Conservation (phyloP, 2,888 invertebrate species). For the Tupiocoris notatus region DNA sequence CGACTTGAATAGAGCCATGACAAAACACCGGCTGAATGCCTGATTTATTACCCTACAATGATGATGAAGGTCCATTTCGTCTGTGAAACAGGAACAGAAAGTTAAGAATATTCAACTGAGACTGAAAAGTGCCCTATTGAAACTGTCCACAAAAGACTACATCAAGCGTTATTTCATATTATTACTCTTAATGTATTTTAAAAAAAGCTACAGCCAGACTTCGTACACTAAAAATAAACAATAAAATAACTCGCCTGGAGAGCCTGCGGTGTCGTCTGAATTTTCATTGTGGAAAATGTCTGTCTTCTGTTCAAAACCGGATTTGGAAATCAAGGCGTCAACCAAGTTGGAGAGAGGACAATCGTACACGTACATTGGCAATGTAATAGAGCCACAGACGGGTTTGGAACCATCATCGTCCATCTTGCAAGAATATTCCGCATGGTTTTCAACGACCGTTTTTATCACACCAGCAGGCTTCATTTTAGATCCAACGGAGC, state of each 20-base stretch:
- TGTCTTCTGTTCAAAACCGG: constrained; percentile 51
- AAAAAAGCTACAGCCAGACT: too few relatives aligned
- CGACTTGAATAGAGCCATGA: constrained; percentile 62
- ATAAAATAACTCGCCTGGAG: constrained; percentile 6
- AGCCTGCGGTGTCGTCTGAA: not conserved
- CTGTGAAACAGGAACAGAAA: constrained; percentile 12
- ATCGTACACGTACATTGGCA: constrained; percentile 69
- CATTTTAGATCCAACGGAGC: constrained; percentile 50
- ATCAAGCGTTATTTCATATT: too few relatives aligned
- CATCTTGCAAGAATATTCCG: constrained; percentile 15
- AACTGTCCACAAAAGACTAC: too few relatives aligned
- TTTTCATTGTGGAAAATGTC: constrained; percentile 56
- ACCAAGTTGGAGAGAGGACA: constrained; percentile 63
- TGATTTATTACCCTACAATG: constrained; percentile 62
- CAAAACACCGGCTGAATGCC: constrained; percentile 61
- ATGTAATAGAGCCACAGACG: constrained; percentile 53
- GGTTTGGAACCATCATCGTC: constrained; percentile 32
- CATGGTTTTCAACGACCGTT: constrained; percentile 44
- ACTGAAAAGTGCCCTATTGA: too few relatives aligned
- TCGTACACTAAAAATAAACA: too few relatives aligned
- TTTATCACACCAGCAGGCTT: constrained; percentile 46
- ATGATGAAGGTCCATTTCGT: constrained; percentile 57
- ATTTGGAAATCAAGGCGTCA: constrained; percentile 58
- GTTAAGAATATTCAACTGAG: not conserved
- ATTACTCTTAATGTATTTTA: too few relatives aligned